Percentiles rank a stretch among this genome's conserved stretches.
These are phyloP conservation scores for Drosophila kurseongensis DNA, from an alignment of 1,140 invertebrate species.

Conservation along the genomic window DNA sequence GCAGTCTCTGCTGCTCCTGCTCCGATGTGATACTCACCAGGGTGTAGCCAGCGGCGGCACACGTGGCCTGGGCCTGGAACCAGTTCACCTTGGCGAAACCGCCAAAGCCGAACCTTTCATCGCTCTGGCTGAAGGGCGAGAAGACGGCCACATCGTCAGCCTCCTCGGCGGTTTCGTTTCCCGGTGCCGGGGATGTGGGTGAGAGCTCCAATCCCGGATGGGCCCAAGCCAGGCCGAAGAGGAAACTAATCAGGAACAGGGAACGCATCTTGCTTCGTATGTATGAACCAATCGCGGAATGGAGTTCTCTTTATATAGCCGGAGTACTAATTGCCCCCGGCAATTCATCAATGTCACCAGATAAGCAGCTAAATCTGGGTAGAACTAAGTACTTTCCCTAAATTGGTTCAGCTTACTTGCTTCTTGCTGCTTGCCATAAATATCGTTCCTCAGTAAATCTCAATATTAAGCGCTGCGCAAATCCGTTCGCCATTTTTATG, in stretches of 20 bases:
- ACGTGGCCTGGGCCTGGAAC: constrained; percentile 43
- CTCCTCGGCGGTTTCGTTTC: constrained; percentile 11
- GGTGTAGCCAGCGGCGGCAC: constrained; percentile 42
- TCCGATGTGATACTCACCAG: constrained; percentile 38
- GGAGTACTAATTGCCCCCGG: constrained; percentile 24
- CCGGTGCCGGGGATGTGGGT: constrained; percentile 7
- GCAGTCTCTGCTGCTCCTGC: constrained; percentile 31
- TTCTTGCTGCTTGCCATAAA: constrained; percentile 60
- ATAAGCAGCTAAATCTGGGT: constrained; percentile 33
- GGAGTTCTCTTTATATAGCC: constrained; percentile 19
- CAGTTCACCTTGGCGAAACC: constrained; percentile 53
- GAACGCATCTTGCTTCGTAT: constrained; percentile 30
- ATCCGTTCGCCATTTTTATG: constrained; percentile 79
- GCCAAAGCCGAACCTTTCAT: constrained; percentile 38
- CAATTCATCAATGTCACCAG: constrained; percentile 44
- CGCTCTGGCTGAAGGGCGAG: constrained; percentile 25
- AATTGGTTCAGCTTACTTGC: constrained; percentile 33
- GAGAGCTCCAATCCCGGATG: background rate
- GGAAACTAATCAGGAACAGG: constrained; percentile 19
- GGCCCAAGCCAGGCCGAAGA: constrained; percentile 15
- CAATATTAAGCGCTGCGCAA: constrained; percentile 74
- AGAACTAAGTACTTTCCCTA: constrained; percentile 29
- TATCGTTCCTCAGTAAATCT: constrained; percentile 69
- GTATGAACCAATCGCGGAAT: background rate
- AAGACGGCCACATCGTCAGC: constrained; percentile 8